Evolutionary conservation across 2,888 invertebrate species (phyloP).

Genomic region (Julus scanicus): DNA sequence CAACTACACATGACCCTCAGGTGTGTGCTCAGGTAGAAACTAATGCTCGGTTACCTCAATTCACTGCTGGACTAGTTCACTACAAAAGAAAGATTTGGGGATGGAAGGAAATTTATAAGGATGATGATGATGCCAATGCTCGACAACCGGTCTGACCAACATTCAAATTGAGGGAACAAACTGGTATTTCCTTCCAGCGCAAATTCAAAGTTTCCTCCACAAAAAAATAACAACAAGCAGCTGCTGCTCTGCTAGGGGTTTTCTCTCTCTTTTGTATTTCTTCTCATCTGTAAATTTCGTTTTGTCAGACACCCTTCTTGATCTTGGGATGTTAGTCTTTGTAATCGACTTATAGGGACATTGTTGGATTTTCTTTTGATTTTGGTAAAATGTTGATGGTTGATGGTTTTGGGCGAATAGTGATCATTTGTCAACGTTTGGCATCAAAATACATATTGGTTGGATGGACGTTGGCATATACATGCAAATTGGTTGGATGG

Average conservation of each 20-base stretch:
- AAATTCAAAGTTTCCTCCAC: background rate
- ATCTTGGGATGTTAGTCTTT: too few species aligned
- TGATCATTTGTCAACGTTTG: too few species aligned
- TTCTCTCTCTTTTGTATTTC: background rate
- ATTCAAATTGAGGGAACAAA: background rate
- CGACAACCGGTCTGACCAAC: conserved; percentile 19
- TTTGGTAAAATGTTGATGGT: too few species aligned
- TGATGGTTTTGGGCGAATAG: too few species aligned
- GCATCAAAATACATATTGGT: too few species aligned
- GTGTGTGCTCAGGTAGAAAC: conserved; percentile 47
- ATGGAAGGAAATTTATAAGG: background rate
- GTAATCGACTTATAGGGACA: too few species aligned
- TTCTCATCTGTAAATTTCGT: too few species aligned
- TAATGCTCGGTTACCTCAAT: conserved; percentile 1
- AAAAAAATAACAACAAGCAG: background rate
- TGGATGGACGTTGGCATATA: too few species aligned
- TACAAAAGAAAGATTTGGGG: background rate
- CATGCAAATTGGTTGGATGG: too few species aligned
- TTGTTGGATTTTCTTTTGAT: too few species aligned
- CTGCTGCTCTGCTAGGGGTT: background rate
- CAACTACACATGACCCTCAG: conserved; percentile 18
- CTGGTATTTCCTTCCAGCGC: conserved; percentile 24
- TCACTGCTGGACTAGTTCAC: background rate
- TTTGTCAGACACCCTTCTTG: too few species aligned
- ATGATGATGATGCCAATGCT: background rate